Evolutionary conservation across 37 sponge, comb jelly and placozoan genomes (phyloP), one percentile per base, ranked within the genome.

Genomic region (Ephydatia muelleri): DNA sequence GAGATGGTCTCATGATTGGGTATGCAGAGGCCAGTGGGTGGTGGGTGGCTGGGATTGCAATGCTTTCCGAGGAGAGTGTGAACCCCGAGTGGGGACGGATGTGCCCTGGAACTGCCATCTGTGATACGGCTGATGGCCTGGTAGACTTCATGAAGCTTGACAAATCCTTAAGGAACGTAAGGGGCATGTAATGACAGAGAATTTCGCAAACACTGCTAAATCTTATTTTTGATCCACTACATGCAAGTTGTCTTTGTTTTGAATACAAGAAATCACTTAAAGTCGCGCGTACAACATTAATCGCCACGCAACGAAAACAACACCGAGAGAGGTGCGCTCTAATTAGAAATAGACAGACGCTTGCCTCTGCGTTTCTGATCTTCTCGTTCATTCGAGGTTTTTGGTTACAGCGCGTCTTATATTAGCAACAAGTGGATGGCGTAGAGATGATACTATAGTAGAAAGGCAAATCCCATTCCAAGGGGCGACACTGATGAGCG

Each of bases 371-470:
- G 76, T 90, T 85, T 76, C 85, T 81, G 75, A 64, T 72, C 77
- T 85, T 85, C 28, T 90, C 90, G 37, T 65, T 90, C 90, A 90
- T 90, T 81, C 28, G 57, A 78, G 57, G 47, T 78, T 49, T 12
- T 23, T 49, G 57, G 57, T 21, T 57, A 57, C 12, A 57, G 57
- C 57, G 57, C 19, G 57, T 19, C 57, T 57, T 57, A 5, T 57
- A 57, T 57, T 57, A 57, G 16, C 57, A 57, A 57, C 57, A 57
- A 57, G 57, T 57, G 19, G 57, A 57, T 21, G 19, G 16, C 6
- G 57, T 57, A 14, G 16, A 14, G 57, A 11, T 1, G 57, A 14
- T 57, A 11, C 57, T 57, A 57, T 14, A 8, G 47, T 8, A 57
- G 57, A 13, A 57, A 21, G 57, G 6, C 57, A 57, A 57, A 57